Base-by-base conservation (phyloP, 2,797 vertebrate species). In the Cirrhinus mrigala region DNA sequence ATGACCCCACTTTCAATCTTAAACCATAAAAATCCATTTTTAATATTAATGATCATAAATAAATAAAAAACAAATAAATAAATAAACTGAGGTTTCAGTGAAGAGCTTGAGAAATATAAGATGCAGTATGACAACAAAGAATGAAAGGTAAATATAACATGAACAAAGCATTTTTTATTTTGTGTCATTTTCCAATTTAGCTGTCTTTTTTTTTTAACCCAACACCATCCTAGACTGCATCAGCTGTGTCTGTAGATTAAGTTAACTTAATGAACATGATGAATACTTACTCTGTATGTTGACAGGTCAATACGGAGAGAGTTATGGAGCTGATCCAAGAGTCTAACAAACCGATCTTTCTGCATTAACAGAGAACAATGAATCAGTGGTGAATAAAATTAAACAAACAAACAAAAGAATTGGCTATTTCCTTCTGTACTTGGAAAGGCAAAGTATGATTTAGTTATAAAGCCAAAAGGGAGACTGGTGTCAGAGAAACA, bases 301-400 rank as follows among this genome's bases (percentile, higher is more conserved):
- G 98, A 99, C 60, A 99, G 97, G 93, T 99, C 98, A 46, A 99
- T 99, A 12, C 98, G 96, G 89, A 99, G 95, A 9, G 97, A 99
- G 91, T 99, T 99, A 93, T 99, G 98, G 85, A 99, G 96, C 90
- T 99, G 98, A 92, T 99, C 98, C 93, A 99, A 92, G 68, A 99
- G 96, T 92, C 98, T 98, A 74, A 99, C 97, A 87, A 99, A 99
- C 71, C 97, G 95, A 87, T 99, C 97, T 93, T 96, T 97, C 98
- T 99, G 94, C 91, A 76, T 90, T 48, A 64, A 77, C 33, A 66
- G 22, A 84, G 29, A 62, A 48, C 46, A 11, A 46, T 66, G 20
- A 82, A 22, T 75, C 22, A 40, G 20, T 29, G 11, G 18, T 33
- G 37, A 44, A 82, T 20, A 76, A 15, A 52, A 69, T 15, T 2